These are phyloP conservation scores for Peromyscus aztecus DNA, from an alignment of 2,797 vertebrate genomes.

Conservation along the genomic window DNA sequence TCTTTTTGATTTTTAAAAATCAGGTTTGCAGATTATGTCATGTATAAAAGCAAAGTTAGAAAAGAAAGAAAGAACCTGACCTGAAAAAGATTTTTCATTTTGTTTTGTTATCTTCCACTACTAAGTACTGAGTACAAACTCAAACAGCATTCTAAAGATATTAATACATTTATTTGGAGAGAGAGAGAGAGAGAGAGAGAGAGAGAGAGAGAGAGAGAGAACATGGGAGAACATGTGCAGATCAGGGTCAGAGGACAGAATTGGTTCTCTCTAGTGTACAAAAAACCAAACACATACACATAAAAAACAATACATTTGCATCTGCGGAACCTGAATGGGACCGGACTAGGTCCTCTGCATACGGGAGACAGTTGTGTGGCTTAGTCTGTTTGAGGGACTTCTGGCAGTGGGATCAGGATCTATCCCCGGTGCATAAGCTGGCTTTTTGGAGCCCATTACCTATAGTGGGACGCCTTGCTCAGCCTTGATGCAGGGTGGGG, in stretches of 20 bases:
- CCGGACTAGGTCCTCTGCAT: too few species aligned
- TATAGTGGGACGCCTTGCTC: too few species aligned
- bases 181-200: too few species aligned
- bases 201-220: too few species aligned
- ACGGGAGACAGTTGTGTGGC: too few species aligned
- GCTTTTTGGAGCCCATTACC: too few species aligned
- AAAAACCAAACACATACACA: background rate
- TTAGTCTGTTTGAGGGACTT: too few species aligned
- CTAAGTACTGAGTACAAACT: background rate
- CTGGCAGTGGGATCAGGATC: too few species aligned
- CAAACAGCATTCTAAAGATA: background rate
- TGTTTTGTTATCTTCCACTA: background rate
- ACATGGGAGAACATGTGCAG: too few species aligned
- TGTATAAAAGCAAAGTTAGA: background rate
- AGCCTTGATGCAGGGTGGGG: too few species aligned
- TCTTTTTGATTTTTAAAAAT: background rate
- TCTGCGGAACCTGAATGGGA: too few species aligned
- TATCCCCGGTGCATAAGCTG: too few species aligned
- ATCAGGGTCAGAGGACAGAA: background rate
- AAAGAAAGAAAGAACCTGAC: background rate
- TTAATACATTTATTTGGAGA: background rate
- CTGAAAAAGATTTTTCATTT: constrained; percentile 12
- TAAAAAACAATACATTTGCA: background rate
- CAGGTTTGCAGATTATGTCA: background rate
- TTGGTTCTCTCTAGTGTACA: background rate